phyloP scores from a whole-genome alignment of 2,888 invertebrate species.

The Oconnorella tubifera region DNA sequence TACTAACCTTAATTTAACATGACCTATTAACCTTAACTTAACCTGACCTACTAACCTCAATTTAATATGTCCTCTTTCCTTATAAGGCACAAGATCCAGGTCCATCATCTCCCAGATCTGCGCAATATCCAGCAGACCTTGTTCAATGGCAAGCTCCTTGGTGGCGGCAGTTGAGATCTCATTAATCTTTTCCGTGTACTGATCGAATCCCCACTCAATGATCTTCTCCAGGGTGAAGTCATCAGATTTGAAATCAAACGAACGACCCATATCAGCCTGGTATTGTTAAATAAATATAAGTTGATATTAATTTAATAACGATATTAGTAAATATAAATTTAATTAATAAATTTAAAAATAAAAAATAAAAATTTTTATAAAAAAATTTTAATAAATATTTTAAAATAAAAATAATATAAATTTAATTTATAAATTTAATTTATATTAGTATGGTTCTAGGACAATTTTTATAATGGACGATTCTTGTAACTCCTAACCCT shows the following conservation, averaged over 20 bases:
- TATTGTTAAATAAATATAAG: too few relatives aligned
- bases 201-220: constrained; percentile 76
- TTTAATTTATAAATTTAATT: too few relatives aligned
- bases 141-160: constrained; percentile 81
- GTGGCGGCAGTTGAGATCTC: constrained; percentile 83
- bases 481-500: too few relatives aligned
- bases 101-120: constrained; percentile 70
- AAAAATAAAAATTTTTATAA: too few relatives aligned
- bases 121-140: constrained; percentile 66
- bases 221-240: constrained; percentile 78
- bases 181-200: constrained; percentile 74
- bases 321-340: too few relatives aligned
- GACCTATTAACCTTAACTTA: too few relatives aligned
- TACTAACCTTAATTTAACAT: too few relatives aligned
- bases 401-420: neutral
- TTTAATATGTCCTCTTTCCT: constrained; percentile 65
- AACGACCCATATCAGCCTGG: constrained; percentile 64
- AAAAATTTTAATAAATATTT: constrained; percentile 5
- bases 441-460: too few relatives aligned
- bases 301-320: too few relatives aligned
- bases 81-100: constrained; percentile 71
- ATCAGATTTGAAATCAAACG: constrained; percentile 74
- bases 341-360: too few relatives aligned
- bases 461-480: too few relatives aligned
- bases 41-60: constrained; percentile 63